These are phyloP conservation scores for Pollenia labialis DNA, from an alignment of 2,888 invertebrate genomes.

Conservation along the genomic window DNA sequence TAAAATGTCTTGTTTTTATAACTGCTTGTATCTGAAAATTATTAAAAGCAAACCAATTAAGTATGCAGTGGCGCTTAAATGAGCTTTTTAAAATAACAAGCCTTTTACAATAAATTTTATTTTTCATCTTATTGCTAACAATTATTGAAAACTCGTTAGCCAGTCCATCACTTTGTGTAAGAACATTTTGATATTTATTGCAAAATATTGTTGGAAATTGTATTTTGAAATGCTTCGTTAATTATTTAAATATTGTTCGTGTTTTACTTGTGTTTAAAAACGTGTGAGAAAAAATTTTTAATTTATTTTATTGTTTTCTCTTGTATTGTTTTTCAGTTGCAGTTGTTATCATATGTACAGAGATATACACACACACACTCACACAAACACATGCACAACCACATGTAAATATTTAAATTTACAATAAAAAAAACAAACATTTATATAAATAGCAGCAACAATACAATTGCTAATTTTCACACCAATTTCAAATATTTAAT, in stretches of 20 bases:
- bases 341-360: background rate
- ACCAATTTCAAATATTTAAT: constrained; percentile 45
- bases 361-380: no score
- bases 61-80: background rate
- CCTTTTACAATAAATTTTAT: background rate
- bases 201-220: background rate
- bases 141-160: background rate
- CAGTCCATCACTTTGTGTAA: background rate
- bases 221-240: constrained; percentile 25
- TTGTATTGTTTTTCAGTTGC: background rate
- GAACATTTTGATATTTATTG: background rate
- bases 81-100: background rate
- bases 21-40: no score
- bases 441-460: background rate
- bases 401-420: background rate
- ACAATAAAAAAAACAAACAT: background rate
- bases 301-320: background rate
- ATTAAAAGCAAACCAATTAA: background rate
- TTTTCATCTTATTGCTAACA: background rate
- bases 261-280: no score
- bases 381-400: background rate
- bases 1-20: no score
- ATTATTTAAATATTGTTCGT: constrained; percentile 15
- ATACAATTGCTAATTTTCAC: constrained; percentile 46
- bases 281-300: no score